These are phyloP conservation scores for Tetrao urogallus DNA, from an alignment of 2,113 vertebrate species.

Conservation along the genomic window DNA sequence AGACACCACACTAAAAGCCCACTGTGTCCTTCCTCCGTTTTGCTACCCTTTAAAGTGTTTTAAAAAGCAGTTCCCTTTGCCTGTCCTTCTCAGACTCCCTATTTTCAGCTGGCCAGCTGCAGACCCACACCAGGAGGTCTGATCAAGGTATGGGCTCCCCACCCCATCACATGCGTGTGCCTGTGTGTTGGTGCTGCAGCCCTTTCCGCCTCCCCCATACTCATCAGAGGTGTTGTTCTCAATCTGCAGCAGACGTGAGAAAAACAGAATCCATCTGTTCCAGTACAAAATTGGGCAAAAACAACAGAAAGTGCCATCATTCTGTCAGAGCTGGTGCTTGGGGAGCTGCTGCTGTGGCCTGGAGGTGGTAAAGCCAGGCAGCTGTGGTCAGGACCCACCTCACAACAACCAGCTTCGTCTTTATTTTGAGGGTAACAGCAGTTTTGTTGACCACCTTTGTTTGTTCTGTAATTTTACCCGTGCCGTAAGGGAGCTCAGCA, in stretches of 20 bases:
- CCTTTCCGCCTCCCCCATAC: neutral
- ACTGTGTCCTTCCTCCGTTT: neutral
- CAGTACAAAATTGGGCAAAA: neutral
- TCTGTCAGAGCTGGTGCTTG: neutral
- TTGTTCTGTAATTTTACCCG: neutral
- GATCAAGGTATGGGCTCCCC: neutral
- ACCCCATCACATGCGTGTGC: neutral
- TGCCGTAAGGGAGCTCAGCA: accelerated
- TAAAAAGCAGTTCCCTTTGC: neutral
- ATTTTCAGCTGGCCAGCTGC: neutral
- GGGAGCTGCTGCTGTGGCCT: neutral
- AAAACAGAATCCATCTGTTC: neutral
- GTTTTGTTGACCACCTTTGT: accelerated
- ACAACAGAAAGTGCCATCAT: neutral
- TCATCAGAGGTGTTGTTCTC: neutral
- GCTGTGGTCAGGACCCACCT: neutral
- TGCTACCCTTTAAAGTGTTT: neutral
- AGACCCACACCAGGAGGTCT: neutral
- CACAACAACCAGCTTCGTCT: neutral
- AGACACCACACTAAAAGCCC: neutral
- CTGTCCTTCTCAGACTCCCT: neutral
- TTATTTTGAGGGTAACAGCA: neutral
- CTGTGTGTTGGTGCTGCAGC: neutral
- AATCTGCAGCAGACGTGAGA: neutral
- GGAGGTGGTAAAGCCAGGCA: no score